Conservation (phyloP, 1,140 invertebrate genomes). For the Bemisia tabaci region DNA sequence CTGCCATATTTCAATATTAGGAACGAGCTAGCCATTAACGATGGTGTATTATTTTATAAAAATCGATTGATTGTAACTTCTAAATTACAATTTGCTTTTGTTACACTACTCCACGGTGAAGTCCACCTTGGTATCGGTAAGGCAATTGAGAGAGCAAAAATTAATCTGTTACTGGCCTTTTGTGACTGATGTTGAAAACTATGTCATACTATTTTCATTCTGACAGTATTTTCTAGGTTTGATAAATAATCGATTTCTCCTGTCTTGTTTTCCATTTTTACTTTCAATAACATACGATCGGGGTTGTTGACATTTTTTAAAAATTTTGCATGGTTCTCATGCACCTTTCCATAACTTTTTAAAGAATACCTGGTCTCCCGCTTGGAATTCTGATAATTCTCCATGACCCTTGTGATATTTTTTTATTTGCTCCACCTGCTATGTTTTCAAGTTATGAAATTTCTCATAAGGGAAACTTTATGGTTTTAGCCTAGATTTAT, state of each 20-base stretch:
- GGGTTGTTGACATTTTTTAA: constrained; percentile 1
- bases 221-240: too few species aligned
- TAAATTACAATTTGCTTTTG: too few species aligned
- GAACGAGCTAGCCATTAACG: too few species aligned
- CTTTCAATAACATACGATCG: neutral
- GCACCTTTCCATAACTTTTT: neutral
- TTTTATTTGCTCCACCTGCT: neutral
- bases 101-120: too few species aligned
- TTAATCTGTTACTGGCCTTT: too few species aligned
- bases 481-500: neutral
- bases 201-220: too few species aligned
- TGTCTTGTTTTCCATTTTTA: neutral
- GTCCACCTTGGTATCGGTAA: too few species aligned
- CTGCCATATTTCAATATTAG: too few species aligned
- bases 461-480: neutral
- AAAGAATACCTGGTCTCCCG: constrained; percentile 6
- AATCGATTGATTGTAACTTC: too few species aligned
- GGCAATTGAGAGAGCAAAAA: too few species aligned
- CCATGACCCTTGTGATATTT: neutral
- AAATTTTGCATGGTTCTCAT: neutral
- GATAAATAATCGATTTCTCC: constrained; percentile 7
- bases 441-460: neutral
- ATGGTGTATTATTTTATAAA: too few species aligned
- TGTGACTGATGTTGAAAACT: too few species aligned
- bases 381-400: neutral